Evolutionary conservation across 2,888 invertebrate genomes (phyloP).

Genomic region (Taenaris catops): DNA sequence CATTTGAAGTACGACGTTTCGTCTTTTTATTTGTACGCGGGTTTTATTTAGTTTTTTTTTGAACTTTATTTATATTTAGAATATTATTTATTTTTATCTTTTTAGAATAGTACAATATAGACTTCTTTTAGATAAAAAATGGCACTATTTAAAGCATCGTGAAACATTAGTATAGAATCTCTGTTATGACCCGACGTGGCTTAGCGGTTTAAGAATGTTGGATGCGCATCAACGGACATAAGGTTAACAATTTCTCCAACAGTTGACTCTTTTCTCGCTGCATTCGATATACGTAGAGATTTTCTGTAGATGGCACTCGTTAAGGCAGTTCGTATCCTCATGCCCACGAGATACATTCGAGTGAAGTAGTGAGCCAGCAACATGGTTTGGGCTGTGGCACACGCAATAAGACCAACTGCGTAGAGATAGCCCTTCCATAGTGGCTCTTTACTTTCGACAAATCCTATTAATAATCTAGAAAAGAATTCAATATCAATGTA

Average conservation of each 20-base stretch:
- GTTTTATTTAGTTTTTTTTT: no score
- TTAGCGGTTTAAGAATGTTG: no score
- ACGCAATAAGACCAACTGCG: constrained; percentile 85
- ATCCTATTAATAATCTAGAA: constrained; percentile 85
- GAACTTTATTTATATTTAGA: no score
- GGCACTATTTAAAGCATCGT: no score
- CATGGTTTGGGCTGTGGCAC: constrained; percentile 90
- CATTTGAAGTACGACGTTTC: no score
- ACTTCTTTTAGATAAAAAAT: no score
- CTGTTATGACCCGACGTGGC: no score
- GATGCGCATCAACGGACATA: constrained; percentile 96
- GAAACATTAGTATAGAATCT: no score
- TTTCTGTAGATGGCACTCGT: constrained; percentile 95
- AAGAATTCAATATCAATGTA: no score
- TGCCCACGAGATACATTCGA: constrained; percentile 93
- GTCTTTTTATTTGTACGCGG: no score
- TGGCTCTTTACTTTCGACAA: constrained; percentile 81
- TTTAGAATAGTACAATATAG: no score
- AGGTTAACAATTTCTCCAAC: constrained; percentile 96
- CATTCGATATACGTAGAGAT: constrained; percentile 88
- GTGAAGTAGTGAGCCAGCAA: constrained; percentile 95
- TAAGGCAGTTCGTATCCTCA: constrained; percentile 92
- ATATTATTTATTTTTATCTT: no score
- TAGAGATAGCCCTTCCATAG: constrained; percentile 94
- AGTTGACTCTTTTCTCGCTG: constrained; percentile 89